A percentile compares a stretch with the other conserved stretches of the same genome.
phyloP scores from a whole-genome alignment of 1,140 invertebrate species.

The Mylabris phalerata region DNA sequence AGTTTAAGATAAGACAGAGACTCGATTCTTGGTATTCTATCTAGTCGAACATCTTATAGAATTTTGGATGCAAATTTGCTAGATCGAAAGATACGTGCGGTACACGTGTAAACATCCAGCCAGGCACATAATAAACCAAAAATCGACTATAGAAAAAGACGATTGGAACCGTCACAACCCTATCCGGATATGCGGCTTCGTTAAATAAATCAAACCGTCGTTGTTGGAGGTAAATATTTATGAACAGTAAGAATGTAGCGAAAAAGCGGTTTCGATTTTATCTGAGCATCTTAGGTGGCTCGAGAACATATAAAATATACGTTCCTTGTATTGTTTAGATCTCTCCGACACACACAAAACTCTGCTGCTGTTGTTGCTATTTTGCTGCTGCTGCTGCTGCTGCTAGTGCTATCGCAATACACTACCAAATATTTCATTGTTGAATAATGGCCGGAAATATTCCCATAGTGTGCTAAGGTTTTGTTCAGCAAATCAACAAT shows the following conservation, averaged over 20 bases:
- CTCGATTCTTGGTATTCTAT: too few species aligned
- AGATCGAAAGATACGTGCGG: slow-evolving; percentile 16
- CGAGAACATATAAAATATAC: slow-evolving; percentile 16
- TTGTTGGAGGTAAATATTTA: slow-evolving; percentile 24
- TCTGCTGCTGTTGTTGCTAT: too few species aligned
- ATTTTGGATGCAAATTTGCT: not conserved
- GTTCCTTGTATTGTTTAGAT: not conserved
- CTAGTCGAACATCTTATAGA: too few species aligned
- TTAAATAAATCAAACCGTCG: slow-evolving; percentile 27
- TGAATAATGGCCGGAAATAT: too few species aligned
- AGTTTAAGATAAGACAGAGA: too few species aligned
- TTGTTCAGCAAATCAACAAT: too few species aligned
- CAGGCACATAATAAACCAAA: slow-evolving; percentile 20
- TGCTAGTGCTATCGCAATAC: too few species aligned
- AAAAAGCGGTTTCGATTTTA: slow-evolving; percentile 25
- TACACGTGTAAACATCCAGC: slow-evolving; percentile 19
- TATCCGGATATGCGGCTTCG: slow-evolving; percentile 20
- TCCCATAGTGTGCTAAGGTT: too few species aligned
- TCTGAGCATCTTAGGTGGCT: slow-evolving; percentile 21
- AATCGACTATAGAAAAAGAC: not conserved
- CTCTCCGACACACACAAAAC: not conserved
- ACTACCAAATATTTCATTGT: too few species aligned
- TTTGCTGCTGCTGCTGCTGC: too few species aligned
- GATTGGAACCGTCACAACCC: too few species aligned
- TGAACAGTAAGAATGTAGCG: slow-evolving; percentile 23